Evolutionary conservation across 2,113 vertebrate species (phyloP).

Genomic region (Gnathonemus echidnorhynchus): DNA sequence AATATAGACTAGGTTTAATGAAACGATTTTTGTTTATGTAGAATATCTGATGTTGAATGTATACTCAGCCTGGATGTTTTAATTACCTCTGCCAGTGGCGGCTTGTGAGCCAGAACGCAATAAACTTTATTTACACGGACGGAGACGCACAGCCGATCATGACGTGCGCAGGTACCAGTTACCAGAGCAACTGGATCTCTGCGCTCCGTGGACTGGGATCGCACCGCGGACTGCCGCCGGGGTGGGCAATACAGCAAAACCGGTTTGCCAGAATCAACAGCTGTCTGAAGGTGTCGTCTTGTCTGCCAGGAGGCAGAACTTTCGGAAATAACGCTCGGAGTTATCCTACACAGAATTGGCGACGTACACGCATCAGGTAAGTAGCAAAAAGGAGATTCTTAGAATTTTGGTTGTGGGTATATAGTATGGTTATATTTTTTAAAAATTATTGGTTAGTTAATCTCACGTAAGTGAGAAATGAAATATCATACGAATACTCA

Average conservation of each 20-base stretch:
- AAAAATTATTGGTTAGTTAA: neutral
- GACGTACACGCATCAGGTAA: slow-evolving; percentile 1
- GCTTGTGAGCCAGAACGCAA: neutral
- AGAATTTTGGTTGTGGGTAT: neutral
- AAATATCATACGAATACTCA: neutral
- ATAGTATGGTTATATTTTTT: neutral
- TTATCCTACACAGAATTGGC: neutral
- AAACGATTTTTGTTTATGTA: neutral
- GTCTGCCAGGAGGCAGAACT: neutral
- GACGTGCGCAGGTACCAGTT: slow-evolving; percentile 25
- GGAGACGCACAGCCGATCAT: neutral
- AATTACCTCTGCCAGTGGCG: neutral
- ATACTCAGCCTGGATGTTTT: neutral
- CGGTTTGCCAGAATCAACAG: neutral
- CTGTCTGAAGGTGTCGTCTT: neutral
- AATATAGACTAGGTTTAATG: neutral
- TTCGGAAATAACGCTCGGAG: neutral
- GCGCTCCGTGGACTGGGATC: neutral
- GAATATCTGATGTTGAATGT: neutral
- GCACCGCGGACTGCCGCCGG: neutral
- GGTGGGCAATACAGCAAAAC: neutral
- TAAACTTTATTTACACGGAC: slow-evolving; percentile 20
- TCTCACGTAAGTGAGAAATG: neutral
- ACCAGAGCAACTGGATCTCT: slow-evolving; percentile 23
- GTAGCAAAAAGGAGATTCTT: neutral